A percentile compares a stretch with the other conserved stretches of the same genome.
These are phyloP conservation scores for Lycopodina hypogea DNA, from an alignment of 37 sponge, comb jelly and placozoan genomes.

Conservation along the genomic window DNA sequence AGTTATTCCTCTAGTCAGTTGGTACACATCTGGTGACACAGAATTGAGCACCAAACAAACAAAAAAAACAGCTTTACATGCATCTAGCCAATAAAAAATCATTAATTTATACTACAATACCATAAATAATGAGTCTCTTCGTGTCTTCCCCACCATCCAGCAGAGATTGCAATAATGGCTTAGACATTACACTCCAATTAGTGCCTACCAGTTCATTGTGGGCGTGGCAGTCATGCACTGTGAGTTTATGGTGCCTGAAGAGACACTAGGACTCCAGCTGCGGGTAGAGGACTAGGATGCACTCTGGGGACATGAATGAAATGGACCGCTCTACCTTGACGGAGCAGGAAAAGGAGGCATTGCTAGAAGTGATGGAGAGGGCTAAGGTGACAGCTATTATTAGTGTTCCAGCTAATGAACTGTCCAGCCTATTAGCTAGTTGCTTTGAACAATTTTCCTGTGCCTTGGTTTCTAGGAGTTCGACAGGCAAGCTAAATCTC, in stretches of 20 bases:
- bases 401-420: not conserved
- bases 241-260: not conserved
- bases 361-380: slow-evolving; percentile 57
- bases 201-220: not conserved
- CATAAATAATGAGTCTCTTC: slow-evolving; percentile 5
- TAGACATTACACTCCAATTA: slow-evolving; percentile 14
- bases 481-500: not conserved
- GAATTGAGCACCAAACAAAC: no score
- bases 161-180: slow-evolving; percentile 8
- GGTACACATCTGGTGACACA: no score
- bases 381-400: slow-evolving; percentile 49
- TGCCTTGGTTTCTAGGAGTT: slow-evolving; percentile 10
- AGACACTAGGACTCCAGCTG: no score
- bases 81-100: no score
- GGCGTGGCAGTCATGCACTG: no score
- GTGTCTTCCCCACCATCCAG: slow-evolving; percentile 18
- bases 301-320: slow-evolving; percentile 35
- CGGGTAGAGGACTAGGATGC: slow-evolving; percentile 24
- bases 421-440: not conserved
- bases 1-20: no score
- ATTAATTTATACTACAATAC: not conserved
- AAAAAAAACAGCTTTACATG: no score
- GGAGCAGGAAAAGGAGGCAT: slow-evolving; percentile 38
- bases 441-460: not conserved
- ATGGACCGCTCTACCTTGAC: slow-evolving; percentile 20